phyloP scores from a whole-genome alignment of 2,888 invertebrate species.

The Macrosoma leucophasiata region DNA sequence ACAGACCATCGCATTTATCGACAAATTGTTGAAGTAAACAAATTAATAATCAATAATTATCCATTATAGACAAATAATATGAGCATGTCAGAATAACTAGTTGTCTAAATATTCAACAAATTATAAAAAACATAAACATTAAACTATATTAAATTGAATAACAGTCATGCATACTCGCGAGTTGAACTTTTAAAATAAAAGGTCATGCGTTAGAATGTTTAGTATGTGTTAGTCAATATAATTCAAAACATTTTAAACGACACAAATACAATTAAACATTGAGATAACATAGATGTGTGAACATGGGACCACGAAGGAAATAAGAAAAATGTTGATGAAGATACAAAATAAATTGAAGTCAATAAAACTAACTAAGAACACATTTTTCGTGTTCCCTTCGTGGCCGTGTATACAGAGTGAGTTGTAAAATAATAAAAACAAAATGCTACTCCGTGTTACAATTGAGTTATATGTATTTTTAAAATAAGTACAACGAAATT shows the following conservation, averaged over 20 bases:
- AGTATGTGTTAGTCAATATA: conserved; percentile 71
- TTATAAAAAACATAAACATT: conserved; percentile 32
- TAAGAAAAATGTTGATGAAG: conserved; percentile 53
- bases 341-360: conserved; percentile 42
- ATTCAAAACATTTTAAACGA: conserved; percentile 52
- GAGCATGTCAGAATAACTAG: conserved; percentile 53
- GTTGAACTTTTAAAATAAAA: conserved; percentile 56
- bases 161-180: conserved; percentile 70
- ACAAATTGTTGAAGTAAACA: conserved; percentile 69
- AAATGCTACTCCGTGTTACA: conserved; percentile 39
- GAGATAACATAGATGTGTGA: conserved; percentile 36
- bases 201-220: conserved; percentile 71
- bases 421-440: conserved; percentile 26
- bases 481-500: too few relatives aligned
- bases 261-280: conserved; percentile 29
- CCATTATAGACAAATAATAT: conserved; percentile 34
- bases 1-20: conserved; percentile 25
- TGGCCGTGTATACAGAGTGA: too few relatives aligned
- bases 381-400: conserved; percentile 57
- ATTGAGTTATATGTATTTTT: too few relatives aligned
- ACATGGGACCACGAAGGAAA: conserved; percentile 51
- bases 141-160: conserved; percentile 34
- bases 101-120: conserved; percentile 26
- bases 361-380: conserved; percentile 45
- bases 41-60: conserved; percentile 42